Conservation (phyloP, 2,797 vertebrate species). For the Acanthurus leucopareius region DNA sequence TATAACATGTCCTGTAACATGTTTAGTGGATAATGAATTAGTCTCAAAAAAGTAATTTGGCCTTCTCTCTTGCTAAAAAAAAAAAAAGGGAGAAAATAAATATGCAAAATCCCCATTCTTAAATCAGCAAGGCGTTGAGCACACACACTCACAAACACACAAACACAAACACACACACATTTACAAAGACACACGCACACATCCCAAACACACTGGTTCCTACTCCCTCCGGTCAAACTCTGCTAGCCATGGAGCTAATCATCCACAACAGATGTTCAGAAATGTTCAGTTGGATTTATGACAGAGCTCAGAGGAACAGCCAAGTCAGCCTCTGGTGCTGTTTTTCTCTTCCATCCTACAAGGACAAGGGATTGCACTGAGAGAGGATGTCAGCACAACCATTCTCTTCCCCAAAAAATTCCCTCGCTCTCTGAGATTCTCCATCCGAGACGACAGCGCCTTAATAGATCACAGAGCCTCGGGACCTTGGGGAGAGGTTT, state of each 20-base stretch:
- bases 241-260: conserved; percentile 85
- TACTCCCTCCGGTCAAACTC: conserved; percentile 81
- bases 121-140: conserved; percentile 66
- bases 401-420: conserved; percentile 64
- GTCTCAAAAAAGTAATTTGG: conserved; percentile 47
- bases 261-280: conserved; percentile 87
- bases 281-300: conserved; percentile 86
- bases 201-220: conserved; percentile 62
- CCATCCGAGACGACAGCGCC: conserved; percentile 73
- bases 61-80: conserved; percentile 18
- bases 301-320: conserved; percentile 84
- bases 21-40: conserved; percentile 49
- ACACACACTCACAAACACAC: conserved; percentile 37
- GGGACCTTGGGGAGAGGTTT: conserved; percentile 78
- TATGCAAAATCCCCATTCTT: conserved; percentile 73
- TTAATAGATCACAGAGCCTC: conserved; percentile 79
- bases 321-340: conserved; percentile 85
- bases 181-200: conserved; percentile 22
- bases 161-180: conserved; percentile 44
- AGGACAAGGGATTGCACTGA: conserved; percentile 81
- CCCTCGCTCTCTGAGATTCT: conserved; percentile 64
- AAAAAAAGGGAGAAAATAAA: conserved; percentile 40
- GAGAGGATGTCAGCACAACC: conserved; percentile 81
- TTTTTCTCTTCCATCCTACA: conserved; percentile 80
- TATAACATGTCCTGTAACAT: conserved; percentile 34